phyloP scores from a whole-genome alignment of 1,140 invertebrate species.

The Aleiodes sp. region DNA sequence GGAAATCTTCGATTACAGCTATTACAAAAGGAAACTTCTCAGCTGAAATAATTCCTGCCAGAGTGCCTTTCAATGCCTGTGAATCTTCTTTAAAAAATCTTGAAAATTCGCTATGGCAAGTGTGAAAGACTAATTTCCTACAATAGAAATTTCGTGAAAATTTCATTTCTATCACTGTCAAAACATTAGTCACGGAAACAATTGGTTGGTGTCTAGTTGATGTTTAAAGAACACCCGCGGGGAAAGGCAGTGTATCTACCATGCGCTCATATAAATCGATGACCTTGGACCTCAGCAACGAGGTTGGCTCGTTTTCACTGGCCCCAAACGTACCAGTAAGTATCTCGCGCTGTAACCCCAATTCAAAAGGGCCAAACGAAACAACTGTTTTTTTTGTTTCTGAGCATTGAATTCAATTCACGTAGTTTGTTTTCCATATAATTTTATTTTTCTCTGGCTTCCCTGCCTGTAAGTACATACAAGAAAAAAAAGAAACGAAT shows the following conservation, averaged over 20 bases:
- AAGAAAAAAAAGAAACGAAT: too few relatives aligned
- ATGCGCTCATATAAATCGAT: conserved; percentile 8
- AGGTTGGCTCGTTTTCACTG: conserved; percentile 16
- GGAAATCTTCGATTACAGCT: too few relatives aligned
- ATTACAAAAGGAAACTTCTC: too few relatives aligned
- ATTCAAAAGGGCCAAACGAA: not conserved
- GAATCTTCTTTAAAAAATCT: too few relatives aligned
- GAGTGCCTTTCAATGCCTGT: too few relatives aligned
- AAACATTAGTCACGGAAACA: not conserved
- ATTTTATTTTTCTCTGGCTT: not conserved
- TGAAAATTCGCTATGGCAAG: too few relatives aligned
- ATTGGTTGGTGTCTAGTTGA: not conserved
- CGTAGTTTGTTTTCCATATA: not conserved
- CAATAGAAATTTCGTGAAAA: not conserved
- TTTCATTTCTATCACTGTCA: not conserved
- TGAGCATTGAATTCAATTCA: not conserved
- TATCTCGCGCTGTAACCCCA: conserved; percentile 9
- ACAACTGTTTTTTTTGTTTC: not conserved
- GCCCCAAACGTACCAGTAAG: conserved; percentile 5
- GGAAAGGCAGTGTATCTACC: not conserved
- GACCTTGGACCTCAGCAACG: conserved; percentile 16
- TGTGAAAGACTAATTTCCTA: too few relatives aligned
- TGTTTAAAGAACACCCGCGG: not conserved
- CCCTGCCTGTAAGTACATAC: conserved; percentile 1
- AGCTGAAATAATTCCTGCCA: too few relatives aligned